Evolutionary conservation across 2,888 invertebrate genomes (phyloP).

Genomic region (Euphydryas editha): DNA sequence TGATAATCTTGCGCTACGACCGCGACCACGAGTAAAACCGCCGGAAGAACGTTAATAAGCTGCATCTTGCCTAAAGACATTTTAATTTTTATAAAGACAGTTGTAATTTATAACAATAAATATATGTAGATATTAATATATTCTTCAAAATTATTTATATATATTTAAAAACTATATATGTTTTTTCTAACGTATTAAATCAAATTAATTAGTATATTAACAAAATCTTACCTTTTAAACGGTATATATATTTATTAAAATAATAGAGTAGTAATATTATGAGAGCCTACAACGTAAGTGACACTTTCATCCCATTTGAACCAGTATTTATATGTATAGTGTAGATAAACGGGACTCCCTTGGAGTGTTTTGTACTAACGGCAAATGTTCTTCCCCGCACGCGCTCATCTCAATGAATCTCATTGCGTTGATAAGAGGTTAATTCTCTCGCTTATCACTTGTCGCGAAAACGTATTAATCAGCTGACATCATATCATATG

Average conservation of each 20-base stretch:
- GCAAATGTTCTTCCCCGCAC: constrained; percentile 25
- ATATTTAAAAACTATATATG: too few relatives aligned
- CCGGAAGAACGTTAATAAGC: constrained; percentile 29
- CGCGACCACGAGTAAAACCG: constrained; percentile 25
- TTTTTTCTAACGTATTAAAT: too few relatives aligned
- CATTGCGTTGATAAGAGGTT: constrained; percentile 26
- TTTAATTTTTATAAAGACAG: too few relatives aligned
- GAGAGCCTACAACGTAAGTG: not conserved
- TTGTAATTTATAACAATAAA: too few relatives aligned
- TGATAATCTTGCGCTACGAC: constrained; percentile 30
- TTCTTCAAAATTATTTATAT: not conserved
- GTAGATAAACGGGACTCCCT: constrained; percentile 20
- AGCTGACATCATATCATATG: too few relatives aligned
- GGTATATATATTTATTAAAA: not conserved
- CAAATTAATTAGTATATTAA: too few relatives aligned
- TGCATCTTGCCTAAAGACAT: constrained; percentile 45
- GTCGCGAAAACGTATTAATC: too few relatives aligned
- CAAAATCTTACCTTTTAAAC: constrained; percentile 1
- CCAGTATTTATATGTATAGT: constrained; percentile 21
- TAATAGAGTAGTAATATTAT: not conserved
- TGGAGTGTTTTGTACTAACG: not conserved
- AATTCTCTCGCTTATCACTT: constrained; percentile 15
- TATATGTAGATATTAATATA: too few relatives aligned
- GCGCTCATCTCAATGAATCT: constrained; percentile 10
- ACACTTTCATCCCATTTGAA: constrained; percentile 12